These are phyloP conservation scores for Danaus melanippus DNA, from an alignment of 1,140 invertebrate genomes.

Conservation along the genomic window DNA sequence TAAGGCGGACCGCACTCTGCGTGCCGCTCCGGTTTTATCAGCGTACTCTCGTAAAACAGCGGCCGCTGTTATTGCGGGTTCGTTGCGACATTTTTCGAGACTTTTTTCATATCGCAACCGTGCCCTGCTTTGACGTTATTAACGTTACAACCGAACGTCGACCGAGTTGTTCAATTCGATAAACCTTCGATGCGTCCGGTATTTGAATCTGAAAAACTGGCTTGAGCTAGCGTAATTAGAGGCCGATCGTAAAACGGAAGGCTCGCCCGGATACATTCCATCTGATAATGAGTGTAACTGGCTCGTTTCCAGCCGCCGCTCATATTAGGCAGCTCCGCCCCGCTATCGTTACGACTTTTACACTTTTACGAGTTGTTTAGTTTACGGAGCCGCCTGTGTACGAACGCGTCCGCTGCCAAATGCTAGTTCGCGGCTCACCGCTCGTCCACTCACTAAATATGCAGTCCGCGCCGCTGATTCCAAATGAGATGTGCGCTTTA, in stretches of 20 bases:
- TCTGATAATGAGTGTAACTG: conserved; percentile 69
- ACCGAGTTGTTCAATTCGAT: conserved; percentile 49
- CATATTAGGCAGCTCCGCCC: conserved; percentile 58
- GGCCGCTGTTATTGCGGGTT: conserved; percentile 51
- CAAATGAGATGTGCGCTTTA: conserved; percentile 59
- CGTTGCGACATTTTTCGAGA: conserved; percentile 47
- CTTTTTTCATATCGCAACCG: conserved; percentile 57
- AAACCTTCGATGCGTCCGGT: conserved; percentile 28
- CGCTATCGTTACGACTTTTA: conserved; percentile 69
- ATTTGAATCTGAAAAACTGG: conserved; percentile 30
- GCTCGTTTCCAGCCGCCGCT: conserved; percentile 62
- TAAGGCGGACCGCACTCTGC: conserved; percentile 58
- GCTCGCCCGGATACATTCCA: conserved; percentile 56
- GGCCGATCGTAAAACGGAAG: conserved; percentile 68
- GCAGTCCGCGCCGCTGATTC: conserved; percentile 34
- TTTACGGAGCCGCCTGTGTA: conserved; percentile 56
- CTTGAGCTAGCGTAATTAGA: conserved; percentile 66
- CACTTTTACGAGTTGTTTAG: conserved; percentile 71
- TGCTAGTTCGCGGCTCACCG: conserved; percentile 66
- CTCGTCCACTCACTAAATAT: conserved; percentile 59
- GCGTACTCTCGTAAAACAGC: conserved; percentile 61
- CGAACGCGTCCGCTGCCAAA: conserved; percentile 58
- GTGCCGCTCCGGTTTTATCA: conserved; percentile 54
- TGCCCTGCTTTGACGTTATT: conserved; percentile 15
- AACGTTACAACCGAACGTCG: conserved; percentile 41